These are phyloP conservation scores for Rhopalosiphum nymphaeae DNA, from an alignment of 2,888 invertebrate species.

Conservation along the genomic window DNA sequence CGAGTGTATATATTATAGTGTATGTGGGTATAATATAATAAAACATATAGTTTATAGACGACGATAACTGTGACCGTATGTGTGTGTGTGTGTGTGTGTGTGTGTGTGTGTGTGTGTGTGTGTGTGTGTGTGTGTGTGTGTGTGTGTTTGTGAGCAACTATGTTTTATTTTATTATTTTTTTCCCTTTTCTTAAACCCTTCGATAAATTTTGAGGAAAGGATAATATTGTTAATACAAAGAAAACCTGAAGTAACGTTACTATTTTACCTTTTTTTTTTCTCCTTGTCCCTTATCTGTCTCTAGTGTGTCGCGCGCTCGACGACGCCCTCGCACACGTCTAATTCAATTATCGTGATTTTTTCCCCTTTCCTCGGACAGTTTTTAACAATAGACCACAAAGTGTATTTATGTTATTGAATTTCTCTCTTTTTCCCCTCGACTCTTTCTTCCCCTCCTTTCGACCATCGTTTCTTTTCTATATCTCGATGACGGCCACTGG, in stretches of 20 bases:
- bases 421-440: background rate
- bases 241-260: background rate
- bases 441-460: background rate
- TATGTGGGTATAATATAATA: background rate
- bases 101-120: too few relatives aligned
- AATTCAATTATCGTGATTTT: constrained; percentile 60
- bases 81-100: background rate
- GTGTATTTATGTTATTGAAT: constrained; percentile 52
- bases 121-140: background rate
- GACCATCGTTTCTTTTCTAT: background rate
- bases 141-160: background rate
- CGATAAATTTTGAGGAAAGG: constrained; percentile 29
- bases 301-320: background rate
- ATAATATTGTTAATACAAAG: constrained; percentile 5
- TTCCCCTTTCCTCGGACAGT: constrained; percentile 45
- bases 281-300: background rate
- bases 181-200: background rate
- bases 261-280: background rate
- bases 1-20: background rate
- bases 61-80: background rate
- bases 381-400: constrained; percentile 54
- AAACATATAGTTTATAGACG: constrained; percentile 16
- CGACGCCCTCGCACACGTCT: constrained; percentile 38
- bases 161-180: constrained; percentile 9
- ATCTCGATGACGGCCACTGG: too few relatives aligned